Evolutionary conservation across 2,888 invertebrate genomes (phyloP), one percentile per base, ranked within the genome.

Genomic region (Operophtera brumata): DNA sequence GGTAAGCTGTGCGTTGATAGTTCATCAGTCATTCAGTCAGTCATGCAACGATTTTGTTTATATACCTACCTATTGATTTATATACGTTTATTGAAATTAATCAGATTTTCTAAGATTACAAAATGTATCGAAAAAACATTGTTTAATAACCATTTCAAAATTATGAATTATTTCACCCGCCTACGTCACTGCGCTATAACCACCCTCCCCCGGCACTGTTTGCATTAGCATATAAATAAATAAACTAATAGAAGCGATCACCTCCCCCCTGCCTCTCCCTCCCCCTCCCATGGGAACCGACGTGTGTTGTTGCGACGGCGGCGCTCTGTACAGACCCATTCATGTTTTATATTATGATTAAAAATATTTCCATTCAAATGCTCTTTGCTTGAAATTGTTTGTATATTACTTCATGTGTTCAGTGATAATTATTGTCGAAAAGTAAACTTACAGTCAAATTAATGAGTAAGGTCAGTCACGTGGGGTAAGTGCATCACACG

Each of bases 211-310:
- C 7, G 56, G 48, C 20, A 20, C 20, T 63, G 57, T 52, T 57
- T 47, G 47, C 41, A 59, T 66, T 64, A 67, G 49, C 64, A 65
- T 67, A 64, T 60, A 62, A 61, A 62, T 58, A 60, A 63, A 58
- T 47, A 52, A 61, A 60, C 53, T 61, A 57, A 56, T 61, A 61
- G 54, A 57, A 56, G 43, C 47, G 40, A 39, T 34, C 55, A 42
- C 57, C 37, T 59, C 30, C 50, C 52, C 62, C 61, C 60, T 13
- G 57, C 35, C 63, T 57, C 13, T 63, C 53, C 25, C 58, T 8
- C 11, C 47, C 46, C 37, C 45, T 57, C 66, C 66, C 65, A 46
- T 68, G 70, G 62, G 67, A 67, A 65, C 50, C 30, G 14, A 46
- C 53, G 32, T 41, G 54, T 49, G 62, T 47, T 49, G 30, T 51